Conservation (phyloP, 2,797 vertebrate genomes). For the Labeo calbasu region DNA sequence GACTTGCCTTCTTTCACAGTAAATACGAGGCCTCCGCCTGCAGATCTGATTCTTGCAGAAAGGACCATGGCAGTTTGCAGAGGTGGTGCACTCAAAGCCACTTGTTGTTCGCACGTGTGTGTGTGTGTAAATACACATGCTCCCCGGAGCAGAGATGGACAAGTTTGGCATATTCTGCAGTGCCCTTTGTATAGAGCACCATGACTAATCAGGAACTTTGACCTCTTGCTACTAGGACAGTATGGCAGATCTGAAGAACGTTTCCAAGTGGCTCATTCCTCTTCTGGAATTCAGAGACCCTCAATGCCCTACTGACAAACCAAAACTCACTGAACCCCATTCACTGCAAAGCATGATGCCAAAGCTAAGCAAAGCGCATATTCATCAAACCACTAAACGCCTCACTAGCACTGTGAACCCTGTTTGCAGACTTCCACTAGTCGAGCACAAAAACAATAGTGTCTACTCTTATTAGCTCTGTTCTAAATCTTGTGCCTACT, state of each 20-base stretch:
- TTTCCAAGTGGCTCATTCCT: slow-evolving; percentile 31
- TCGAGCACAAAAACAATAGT: slow-evolving; percentile 9
- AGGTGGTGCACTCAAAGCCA: slow-evolving; percentile 38
- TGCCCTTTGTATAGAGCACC: slow-evolving; percentile 20
- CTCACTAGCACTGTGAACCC: slow-evolving; percentile 3
- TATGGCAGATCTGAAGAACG: not conserved
- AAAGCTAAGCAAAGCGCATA: not conserved
- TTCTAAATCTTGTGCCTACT: not conserved
- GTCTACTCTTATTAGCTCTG: slow-evolving; percentile 37
- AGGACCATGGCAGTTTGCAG: slow-evolving; percentile 23
- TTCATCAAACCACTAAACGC: slow-evolving; percentile 12
- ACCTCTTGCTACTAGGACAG: slow-evolving; percentile 37
- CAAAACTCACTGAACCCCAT: not conserved
- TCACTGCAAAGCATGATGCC: not conserved
- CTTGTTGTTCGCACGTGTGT: slow-evolving; percentile 25
- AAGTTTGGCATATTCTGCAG: slow-evolving; percentile 18
- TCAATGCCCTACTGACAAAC: slow-evolving; percentile 13
- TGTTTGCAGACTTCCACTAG: slow-evolving; percentile 30
- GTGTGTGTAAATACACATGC: not conserved
- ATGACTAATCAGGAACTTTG: slow-evolving; percentile 49
- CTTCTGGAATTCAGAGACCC: slow-evolving; percentile 24
- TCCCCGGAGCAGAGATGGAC: not conserved
- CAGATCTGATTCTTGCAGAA: slow-evolving; percentile 17
- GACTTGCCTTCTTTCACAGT: slow-evolving; percentile 41
- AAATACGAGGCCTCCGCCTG: slow-evolving; percentile 36